Evolutionary conservation across 1,140 invertebrate genomes (phyloP).

Genomic region (Callitettix versicolor): DNA sequence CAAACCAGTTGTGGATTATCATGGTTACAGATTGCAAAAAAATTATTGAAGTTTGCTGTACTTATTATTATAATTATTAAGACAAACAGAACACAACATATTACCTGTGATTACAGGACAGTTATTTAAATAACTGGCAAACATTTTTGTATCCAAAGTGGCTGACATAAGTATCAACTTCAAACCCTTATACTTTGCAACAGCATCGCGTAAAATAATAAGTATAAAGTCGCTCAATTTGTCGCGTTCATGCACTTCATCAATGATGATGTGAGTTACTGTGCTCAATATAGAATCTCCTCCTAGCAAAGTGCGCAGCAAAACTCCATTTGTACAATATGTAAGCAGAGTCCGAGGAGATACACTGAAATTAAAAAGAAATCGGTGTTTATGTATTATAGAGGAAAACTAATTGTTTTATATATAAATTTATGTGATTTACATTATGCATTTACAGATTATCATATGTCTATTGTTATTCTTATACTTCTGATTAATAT

Average conservation of each 20-base stretch:
- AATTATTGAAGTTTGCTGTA: no score
- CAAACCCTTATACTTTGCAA: constrained; percentile 58
- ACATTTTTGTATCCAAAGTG: constrained; percentile 69
- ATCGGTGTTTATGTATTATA: background rate
- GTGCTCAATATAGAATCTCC: constrained; percentile 52
- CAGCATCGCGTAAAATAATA: constrained; percentile 66
- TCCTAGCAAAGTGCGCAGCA: constrained; percentile 74
- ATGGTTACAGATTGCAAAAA: no score
- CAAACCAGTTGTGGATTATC: no score
- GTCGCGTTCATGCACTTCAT: constrained; percentile 85
- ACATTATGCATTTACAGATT: background rate
- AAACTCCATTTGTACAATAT: constrained; percentile 86
- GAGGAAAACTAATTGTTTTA: background rate
- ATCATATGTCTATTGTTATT: background rate
- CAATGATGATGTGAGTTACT: constrained; percentile 79
- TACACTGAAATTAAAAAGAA: constrained; percentile 38
- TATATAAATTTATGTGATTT: background rate
- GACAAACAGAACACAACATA: no score
- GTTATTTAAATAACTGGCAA: constrained; percentile 72
- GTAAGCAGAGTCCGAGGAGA: constrained; percentile 72
- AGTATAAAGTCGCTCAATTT: constrained; percentile 86
- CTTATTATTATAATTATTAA: no score
- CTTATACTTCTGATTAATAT: no score
- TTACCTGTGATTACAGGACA: constrained; percentile 53
- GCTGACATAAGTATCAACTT: constrained; percentile 93